Conservation (phyloP, 2,113 vertebrate species). For the Lagopus muta region DNA sequence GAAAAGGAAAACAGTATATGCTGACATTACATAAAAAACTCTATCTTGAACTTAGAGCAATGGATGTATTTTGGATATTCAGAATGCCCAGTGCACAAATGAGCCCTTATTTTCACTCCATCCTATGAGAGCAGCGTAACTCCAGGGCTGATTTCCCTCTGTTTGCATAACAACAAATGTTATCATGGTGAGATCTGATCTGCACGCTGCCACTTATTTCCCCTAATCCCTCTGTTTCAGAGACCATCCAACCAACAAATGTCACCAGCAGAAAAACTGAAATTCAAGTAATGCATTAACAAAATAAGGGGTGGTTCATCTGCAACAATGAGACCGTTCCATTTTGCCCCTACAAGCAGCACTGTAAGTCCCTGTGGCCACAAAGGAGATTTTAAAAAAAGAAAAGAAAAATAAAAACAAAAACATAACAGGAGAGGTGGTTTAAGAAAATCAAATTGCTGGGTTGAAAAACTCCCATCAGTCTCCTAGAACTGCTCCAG, state of each 20-base stretch:
- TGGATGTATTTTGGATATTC: not conserved
- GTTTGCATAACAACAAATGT: constrained; percentile 6
- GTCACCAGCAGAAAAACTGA: constrained; percentile 12
- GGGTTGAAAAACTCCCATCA: not conserved
- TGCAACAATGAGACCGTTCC: not conserved
- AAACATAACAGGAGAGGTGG: not conserved
- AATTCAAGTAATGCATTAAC: not conserved
- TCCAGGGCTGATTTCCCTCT: not conserved
- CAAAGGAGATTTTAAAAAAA: not conserved
- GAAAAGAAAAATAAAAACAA: not conserved
- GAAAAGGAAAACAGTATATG: not conserved
- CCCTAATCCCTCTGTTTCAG: constrained; percentile 29
- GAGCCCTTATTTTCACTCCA: not conserved
- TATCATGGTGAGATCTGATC: not conserved
- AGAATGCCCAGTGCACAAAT: not conserved
- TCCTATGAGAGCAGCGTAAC: not conserved
- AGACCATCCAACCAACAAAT: constrained; percentile 24
- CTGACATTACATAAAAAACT: not conserved
- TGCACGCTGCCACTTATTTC: not conserved
- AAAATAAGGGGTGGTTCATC: not conserved
- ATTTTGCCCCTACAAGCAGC: not conserved
- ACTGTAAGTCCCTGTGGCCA: not conserved
- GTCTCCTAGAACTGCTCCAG: not conserved
- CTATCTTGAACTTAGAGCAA: not conserved
- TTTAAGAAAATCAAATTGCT: not conserved